Evolutionary conservation across 2,797 vertebrate species (phyloP).

Genomic region (Micrastur ruficollis): DNA sequence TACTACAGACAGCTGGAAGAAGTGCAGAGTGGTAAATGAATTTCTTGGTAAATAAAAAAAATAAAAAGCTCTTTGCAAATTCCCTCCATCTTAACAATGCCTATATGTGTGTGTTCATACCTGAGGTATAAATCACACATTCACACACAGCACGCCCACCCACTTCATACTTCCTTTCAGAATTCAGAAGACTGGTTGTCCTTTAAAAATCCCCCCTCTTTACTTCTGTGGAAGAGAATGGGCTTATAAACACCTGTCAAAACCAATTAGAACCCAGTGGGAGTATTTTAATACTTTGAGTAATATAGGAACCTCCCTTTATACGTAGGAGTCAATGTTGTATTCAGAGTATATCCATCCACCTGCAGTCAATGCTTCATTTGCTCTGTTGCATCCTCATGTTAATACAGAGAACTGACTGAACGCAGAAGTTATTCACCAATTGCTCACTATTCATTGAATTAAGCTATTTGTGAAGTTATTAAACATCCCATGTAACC

Average conservation of each 20-base stretch:
- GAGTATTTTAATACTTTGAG: background rate
- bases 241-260: slow-evolving; percentile 39
- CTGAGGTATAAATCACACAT: background rate
- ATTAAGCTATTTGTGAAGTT: background rate
- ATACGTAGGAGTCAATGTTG: background rate
- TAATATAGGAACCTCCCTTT: background rate
- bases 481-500: background rate
- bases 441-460: background rate
- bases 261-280: background rate
- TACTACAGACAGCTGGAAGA: slow-evolving; percentile 10
- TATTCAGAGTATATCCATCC: background rate
- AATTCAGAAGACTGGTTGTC: slow-evolving; percentile 11
- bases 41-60: slow-evolving; percentile 28
- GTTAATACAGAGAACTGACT: background rate
- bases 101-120: background rate
- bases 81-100: background rate
- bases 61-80: background rate
- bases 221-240: background rate
- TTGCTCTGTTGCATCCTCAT: background rate
- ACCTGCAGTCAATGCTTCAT: background rate
- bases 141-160: background rate
- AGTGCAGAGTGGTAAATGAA: slow-evolving; percentile 39
- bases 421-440: background rate
- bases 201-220: slow-evolving; percentile 1
- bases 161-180: slow-evolving; percentile 40